Percentiles rank a stretch among this genome's conserved stretches.
Conservation (phyloP, 2,113 vertebrate species). For the Sylvicapra grimmia region DNA sequence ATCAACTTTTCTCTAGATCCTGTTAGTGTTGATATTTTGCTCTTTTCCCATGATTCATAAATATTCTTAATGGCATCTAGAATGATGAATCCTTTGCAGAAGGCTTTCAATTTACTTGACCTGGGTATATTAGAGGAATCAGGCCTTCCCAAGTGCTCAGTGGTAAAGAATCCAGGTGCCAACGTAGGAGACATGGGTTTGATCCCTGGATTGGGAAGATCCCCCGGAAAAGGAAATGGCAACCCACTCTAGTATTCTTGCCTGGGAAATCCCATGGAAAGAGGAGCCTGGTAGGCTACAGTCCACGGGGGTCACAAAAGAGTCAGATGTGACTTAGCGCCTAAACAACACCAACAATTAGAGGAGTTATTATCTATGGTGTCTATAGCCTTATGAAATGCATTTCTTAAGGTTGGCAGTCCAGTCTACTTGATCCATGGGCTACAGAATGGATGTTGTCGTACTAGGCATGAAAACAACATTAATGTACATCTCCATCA, state of each 20-base stretch:
- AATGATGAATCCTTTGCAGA: neutral
- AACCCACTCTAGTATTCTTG: neutral
- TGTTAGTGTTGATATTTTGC: neutral
- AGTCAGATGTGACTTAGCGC: neutral
- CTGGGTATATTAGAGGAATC: neutral
- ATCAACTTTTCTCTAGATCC: neutral
- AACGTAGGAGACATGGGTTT: neutral
- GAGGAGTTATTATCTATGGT: neutral
- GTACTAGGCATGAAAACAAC: neutral
- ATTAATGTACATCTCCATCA: neutral
- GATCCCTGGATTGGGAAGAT: neutral
- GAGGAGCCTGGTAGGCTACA: neutral
- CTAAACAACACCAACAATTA: neutral
- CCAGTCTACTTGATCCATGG: neutral
- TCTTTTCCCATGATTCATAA: neutral
- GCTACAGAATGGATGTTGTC: neutral
- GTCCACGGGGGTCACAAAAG: neutral
- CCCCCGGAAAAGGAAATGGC: neutral
- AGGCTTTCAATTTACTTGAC: neutral
- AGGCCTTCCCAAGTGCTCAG: neutral
- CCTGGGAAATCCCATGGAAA: neutral
- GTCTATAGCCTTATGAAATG: neutral
- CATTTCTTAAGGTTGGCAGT: neutral
- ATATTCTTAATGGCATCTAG: neutral
- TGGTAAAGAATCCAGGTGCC: neutral